Evolutionary conservation across 2,888 invertebrate genomes (phyloP).

Genomic region (Leptinotarsa haldemani): DNA sequence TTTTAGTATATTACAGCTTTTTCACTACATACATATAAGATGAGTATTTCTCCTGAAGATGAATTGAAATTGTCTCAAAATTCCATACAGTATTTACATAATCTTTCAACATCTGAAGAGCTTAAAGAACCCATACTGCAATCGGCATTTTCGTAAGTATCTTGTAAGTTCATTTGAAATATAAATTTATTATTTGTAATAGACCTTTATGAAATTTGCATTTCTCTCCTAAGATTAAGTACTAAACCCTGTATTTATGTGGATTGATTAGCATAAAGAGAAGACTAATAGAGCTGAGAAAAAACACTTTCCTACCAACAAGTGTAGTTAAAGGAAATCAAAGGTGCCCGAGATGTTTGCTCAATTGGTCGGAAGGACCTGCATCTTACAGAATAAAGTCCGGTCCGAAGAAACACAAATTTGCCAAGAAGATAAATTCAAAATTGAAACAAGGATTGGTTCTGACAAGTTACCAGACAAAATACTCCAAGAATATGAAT

Average conservation of each 20-base stretch:
- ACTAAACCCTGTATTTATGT: no score
- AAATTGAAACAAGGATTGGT: slow-evolving; percentile 34
- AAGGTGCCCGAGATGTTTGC: slow-evolving; percentile 42
- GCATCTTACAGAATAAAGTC: slow-evolving; percentile 38
- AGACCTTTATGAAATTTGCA: no score
- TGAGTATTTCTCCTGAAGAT: slow-evolving; percentile 24
- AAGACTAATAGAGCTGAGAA: slow-evolving; percentile 40
- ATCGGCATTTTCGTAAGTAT: slow-evolving; percentile 39
- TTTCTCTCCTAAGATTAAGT: no score
- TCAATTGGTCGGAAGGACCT: slow-evolving; percentile 41
- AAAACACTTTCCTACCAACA: slow-evolving; percentile 31
- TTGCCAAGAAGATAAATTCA: slow-evolving; percentile 36
- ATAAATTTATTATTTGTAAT: no score
- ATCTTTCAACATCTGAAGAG: slow-evolving; percentile 32
- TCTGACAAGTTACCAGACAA: slow-evolving; percentile 40
- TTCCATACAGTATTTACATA: slow-evolving; percentile 39
- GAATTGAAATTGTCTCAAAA: slow-evolving; percentile 34
- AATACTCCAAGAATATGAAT: slow-evolving; percentile 34
- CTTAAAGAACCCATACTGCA: slow-evolving; percentile 38
- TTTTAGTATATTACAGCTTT: neutral
- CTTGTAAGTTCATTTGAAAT: neutral
- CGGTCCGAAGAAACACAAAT: slow-evolving; percentile 33
- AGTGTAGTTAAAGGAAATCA: slow-evolving; percentile 30
- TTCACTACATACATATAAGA: neutral
- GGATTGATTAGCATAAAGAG: slow-evolving; percentile 35